Base-by-base conservation (phyloP, 2,113 vertebrate species). In the Strix aluco region DNA sequence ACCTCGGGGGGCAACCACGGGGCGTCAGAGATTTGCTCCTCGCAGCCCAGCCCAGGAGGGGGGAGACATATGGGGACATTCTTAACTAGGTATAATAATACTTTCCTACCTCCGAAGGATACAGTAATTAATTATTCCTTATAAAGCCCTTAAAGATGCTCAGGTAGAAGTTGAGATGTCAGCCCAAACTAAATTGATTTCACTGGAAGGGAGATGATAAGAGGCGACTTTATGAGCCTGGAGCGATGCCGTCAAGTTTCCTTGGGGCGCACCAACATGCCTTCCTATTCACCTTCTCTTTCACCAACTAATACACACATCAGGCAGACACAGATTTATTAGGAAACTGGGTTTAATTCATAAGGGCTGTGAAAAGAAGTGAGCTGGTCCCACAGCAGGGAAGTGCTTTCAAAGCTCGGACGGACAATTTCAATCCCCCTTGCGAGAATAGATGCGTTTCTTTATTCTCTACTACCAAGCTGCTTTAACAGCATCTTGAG, bases 401-500 rank as follows among this genome's bases (percentile, higher is more conserved):
- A 93, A 54, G 38, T 47, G 84, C 58, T 65, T 86, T 73, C 26
- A 67, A 79, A 74, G 40, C 86, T 25, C 1, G 2, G n/a, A 18
- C 0, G 61, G 89, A 94, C 52, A 61, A 81, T 80, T 34, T 46
- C 52, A 77, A 85, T 61, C 67, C 58, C 74, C 78, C 44, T 27
- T 46, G 67, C 8, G 57, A 54, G 87, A 86, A 74, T 32, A 75
- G 63, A 90, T 38, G 63, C 10, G 22, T 52, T 85, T 66, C 92
- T 89, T 80, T 69, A 83, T 90, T 42, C 55, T 95, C 86, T 65
- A 13, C 30, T 80, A 82, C 88, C 94, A 55, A 87, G 94, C 79
- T 78, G 73, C 87, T 80, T 55, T 94, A 80, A 77, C 61, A 81
- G 81, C 78, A 86, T 97, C 89, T 93, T 86, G 93, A 88, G 71